A percentile compares a stretch with the other conserved stretches of the same genome.
Evolutionary conservation across 2,797 vertebrate genomes (phyloP).

Genomic region (Jordanella pulchra): DNA sequence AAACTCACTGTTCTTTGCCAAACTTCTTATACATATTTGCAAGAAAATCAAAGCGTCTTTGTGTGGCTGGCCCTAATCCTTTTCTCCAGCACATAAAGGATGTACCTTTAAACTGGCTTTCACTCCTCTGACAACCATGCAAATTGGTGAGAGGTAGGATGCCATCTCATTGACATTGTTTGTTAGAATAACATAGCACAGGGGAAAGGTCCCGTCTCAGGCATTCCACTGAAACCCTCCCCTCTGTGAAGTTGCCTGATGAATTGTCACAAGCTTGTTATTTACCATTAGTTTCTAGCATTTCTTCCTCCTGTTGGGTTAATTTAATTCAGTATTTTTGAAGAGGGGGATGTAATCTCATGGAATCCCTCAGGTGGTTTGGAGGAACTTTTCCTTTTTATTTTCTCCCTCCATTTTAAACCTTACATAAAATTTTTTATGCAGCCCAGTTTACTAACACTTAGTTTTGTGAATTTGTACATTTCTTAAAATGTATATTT

Average conservation of each 20-base stretch:
- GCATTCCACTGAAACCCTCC: slow-evolving; percentile 77
- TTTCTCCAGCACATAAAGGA: slow-evolving; percentile 85
- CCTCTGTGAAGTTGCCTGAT: slow-evolving; percentile 78
- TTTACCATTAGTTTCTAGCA: slow-evolving; percentile 80
- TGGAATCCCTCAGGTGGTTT: slow-evolving; percentile 68
- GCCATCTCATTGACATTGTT: slow-evolving; percentile 85
- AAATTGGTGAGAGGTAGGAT: slow-evolving; percentile 87
- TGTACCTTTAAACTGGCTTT: slow-evolving; percentile 88
- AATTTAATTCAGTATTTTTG: slow-evolving; percentile 80
- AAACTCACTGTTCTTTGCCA: slow-evolving; percentile 80
- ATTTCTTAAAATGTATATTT: background rate
- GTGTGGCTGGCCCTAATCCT: slow-evolving; percentile 83
- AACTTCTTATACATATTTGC: slow-evolving; percentile 83
- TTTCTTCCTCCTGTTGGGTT: slow-evolving; percentile 75
- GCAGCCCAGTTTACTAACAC: slow-evolving; percentile 71
- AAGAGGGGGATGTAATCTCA: slow-evolving; percentile 65
- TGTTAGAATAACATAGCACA: slow-evolving; percentile 83
- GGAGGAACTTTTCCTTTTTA: slow-evolving; percentile 48
- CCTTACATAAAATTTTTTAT: slow-evolving; percentile 36
- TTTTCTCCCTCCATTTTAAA: slow-evolving; percentile 25
- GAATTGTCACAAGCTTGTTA: slow-evolving; percentile 86
- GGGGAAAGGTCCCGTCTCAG: slow-evolving; percentile 79
- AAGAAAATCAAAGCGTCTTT: slow-evolving; percentile 86
- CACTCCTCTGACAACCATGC: slow-evolving; percentile 85
- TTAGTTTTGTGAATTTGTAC: slow-evolving; percentile 18